Conservation (phyloP, 2,797 vertebrate genomes). For the Pipistrellus pipistrellus region DNA sequence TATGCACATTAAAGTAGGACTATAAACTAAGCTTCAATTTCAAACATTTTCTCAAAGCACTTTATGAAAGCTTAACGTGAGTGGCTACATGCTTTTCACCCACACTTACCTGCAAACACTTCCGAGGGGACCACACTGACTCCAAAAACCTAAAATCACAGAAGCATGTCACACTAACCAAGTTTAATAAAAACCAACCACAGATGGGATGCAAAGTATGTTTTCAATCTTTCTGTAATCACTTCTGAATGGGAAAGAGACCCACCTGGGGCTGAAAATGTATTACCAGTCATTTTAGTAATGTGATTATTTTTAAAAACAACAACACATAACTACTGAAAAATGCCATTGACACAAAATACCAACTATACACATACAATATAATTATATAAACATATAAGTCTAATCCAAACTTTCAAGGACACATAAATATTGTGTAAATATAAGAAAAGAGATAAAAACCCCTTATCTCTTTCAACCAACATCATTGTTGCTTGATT, state of each 20-base stretch:
- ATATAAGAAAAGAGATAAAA: background rate
- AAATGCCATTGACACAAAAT: slow-evolving; percentile 44
- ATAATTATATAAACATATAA: background rate
- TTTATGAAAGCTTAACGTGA: slow-evolving; percentile 68
- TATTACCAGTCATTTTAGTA: slow-evolving; percentile 66
- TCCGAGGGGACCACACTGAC: background rate
- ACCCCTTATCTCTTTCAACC: background rate
- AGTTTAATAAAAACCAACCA: slow-evolving; percentile 15
- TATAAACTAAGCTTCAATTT: slow-evolving; percentile 29
- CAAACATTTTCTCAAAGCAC: slow-evolving; percentile 69
- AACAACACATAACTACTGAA: slow-evolving; percentile 4
- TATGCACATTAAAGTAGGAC: slow-evolving; percentile 3
- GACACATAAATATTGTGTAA: background rate
- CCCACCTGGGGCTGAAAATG: background rate
- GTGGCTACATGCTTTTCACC: slow-evolving; percentile 42
- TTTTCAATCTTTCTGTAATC: slow-evolving; percentile 72
- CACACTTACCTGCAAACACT: slow-evolving; percentile 57
- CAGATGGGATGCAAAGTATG: slow-evolving; percentile 68
- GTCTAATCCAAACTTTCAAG: background rate
- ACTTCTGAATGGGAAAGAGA: slow-evolving; percentile 60
- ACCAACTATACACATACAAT: background rate
- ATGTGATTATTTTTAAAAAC: slow-evolving; percentile 65
- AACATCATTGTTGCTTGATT: too few relatives aligned
- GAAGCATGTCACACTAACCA: slow-evolving; percentile 61
- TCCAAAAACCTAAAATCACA: slow-evolving; percentile 64